Evolutionary conservation across 2,797 vertebrate genomes (phyloP).

Genomic region (Oceanodroma leucorhoa): DNA sequence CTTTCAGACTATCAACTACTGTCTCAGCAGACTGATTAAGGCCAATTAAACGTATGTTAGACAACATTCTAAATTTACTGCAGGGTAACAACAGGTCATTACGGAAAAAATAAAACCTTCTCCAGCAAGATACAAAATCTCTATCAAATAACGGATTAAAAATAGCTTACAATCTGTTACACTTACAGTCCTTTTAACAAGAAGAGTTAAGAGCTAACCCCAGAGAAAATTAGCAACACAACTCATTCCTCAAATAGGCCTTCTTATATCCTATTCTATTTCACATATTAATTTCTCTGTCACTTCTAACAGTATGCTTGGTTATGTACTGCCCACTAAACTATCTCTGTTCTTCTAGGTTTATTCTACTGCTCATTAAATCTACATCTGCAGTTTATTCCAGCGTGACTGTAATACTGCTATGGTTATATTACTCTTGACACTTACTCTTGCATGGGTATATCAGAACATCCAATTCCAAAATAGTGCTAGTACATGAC

Average conservation of each 20-base stretch:
- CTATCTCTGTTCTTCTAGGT: not conserved
- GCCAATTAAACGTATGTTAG: not conserved
- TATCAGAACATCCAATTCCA: not conserved
- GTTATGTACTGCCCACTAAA: not conserved
- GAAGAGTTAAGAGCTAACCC: not conserved
- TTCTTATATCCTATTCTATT: not conserved
- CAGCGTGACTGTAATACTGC: not conserved
- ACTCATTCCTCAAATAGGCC: not conserved
- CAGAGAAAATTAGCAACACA: not conserved
- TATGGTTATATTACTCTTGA: not conserved
- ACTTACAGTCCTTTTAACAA: not conserved
- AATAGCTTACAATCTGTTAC: not conserved
- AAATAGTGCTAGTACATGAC: not conserved
- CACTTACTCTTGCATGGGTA: not conserved
- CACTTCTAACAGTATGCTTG: not conserved
- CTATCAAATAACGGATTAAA: not conserved
- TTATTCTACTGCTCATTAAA: not conserved
- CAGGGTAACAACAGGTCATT: not conserved
- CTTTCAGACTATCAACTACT: not conserved
- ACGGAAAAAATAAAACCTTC: not conserved
- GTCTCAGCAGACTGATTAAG: not conserved
- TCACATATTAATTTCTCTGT: not conserved
- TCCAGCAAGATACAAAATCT: not conserved
- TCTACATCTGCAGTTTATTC: not conserved
- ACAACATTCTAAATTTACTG: not conserved